phyloP scores from a whole-genome alignment of 2,113 vertebrate genomes.

The Phainopepla nitens region DNA sequence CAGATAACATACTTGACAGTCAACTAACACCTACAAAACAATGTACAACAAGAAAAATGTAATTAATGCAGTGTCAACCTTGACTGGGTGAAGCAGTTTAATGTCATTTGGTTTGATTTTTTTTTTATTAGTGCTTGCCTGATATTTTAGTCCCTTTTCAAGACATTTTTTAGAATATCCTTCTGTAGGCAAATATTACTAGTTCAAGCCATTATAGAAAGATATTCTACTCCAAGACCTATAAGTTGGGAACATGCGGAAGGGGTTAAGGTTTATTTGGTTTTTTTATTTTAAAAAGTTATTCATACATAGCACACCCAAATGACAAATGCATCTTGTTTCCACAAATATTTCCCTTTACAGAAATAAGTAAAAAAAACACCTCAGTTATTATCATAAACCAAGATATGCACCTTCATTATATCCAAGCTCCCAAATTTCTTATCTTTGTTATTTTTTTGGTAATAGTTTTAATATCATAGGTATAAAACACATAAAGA shows the following conservation, averaged over 20 bases:
- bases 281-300: not conserved
- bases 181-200: not conserved
- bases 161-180: not conserved
- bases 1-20: not conserved
- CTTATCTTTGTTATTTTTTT: not conserved
- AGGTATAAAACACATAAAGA: not conserved
- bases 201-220: not conserved
- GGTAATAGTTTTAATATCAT: not conserved
- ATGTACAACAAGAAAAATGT: not conserved
- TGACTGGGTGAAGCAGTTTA: not conserved
- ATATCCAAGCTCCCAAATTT: not conserved
- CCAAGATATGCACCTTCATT: not conserved
- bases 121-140: not conserved
- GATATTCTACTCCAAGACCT: not conserved
- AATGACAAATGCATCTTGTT: not conserved
- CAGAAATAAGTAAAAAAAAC: not conserved
- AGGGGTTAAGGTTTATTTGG: not conserved
- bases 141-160: not conserved
- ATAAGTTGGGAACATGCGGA: rapidly evolving
- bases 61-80: not conserved
- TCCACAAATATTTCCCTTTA: not conserved
- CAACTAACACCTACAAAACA: not conserved
- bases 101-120: not conserved
- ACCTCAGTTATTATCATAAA: not conserved
- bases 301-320: not conserved